Evolutionary conservation across 2,797 vertebrate genomes (phyloP), one percentile per base, ranked within the genome.

Genomic region (Cetoscarus ocellatus): DNA sequence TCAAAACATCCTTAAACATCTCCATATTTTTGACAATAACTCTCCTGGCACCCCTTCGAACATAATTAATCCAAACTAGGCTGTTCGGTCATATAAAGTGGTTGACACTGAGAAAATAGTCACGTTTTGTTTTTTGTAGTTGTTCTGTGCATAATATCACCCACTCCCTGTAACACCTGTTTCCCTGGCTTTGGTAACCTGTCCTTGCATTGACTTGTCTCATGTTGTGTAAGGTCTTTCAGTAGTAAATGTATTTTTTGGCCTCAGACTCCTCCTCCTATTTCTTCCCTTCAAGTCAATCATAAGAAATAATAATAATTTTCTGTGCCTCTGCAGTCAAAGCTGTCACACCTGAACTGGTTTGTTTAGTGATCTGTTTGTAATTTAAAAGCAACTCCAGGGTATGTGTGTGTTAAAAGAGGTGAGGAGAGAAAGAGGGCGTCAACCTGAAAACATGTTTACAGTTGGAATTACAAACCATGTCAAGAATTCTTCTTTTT

Each of bases 361-460:
- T 88, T 80, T 85, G 54, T 57, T 61, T 49, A 43, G 61, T 67
- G 78, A 86, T 70, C 61, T 77, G 55, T 69, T 1, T 50, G 70
- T 65, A 76, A 84, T 76, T 76, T 36, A 77, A 47, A 56, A 80
- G 61, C 49, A 76, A 77, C 79, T 66, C 72, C 76, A 79, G 55
- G 44, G 69, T 75, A 19, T 5, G 11, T 73, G 36, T 66, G 14
- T 53, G 40, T 54, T 38, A 10, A 19, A 67, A 7, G 52, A 75
- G 67, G 47, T 4, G 62, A 74, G 34, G 39, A 63, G 48, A 67
- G 49, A 3, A 2, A 4, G 7, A 18, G 17, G 55, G 15, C 34
- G 36, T 8, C 45, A 40, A 38, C 14, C n/a, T 61, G 44, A 13
- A 0, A 53, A 39, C 57, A 49, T 35, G 10, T 7, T n/a, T 1